Evolutionary conservation across 2,113 vertebrate species (phyloP), one percentile per base, ranked within the genome.

Genomic region (Actenoides hombroni): DNA sequence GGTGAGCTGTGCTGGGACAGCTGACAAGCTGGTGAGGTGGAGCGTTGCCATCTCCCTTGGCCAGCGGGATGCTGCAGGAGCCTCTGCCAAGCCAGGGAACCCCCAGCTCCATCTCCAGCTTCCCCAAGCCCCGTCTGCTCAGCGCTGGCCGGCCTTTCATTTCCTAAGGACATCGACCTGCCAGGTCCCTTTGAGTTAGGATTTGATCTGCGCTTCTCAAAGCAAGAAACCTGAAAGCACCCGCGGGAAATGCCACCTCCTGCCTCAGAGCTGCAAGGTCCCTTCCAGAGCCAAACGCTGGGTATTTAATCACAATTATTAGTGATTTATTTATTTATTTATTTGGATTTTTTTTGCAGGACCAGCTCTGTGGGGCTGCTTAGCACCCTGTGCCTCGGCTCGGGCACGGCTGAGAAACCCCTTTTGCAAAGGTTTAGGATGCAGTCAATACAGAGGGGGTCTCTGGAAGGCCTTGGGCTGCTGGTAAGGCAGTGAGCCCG

Each of bases 11-110:
- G 51, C 51, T 53, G 51, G 51, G 25, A 53, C 51, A 53, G 48
- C 20, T 48, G 48, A 9, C 48, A 48, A 16, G 59, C 61, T 5
- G 90, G 35, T 69, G 39, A 75, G n/a, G 3, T 15, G n/a, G 68
- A 28, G 33, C 60, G 13, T 11, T 44, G 31, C 3, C 3, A 29
- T 82, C 71, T 46, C 54, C 70, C 42, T 23, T 51, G 95, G 79
- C 1, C 29, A 59, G 35, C 3, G 1, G 64, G 90, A 64, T 42
- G 79, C 79, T 65, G 82, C 1, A 2, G 40, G 77, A 90, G 7
- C n/a, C 19, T 35, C 40, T 0, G 0, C 68, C 0, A 3, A 25
- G 37, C 24, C 4, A 1, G 0, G 75, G 39, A 18, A 83, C 16
- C 56, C 46, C 35, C 51, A 29, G 49, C 46, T 46, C 49, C 49